A percentile compares a stretch with the other conserved stretches of the same genome.
Evolutionary conservation across 2,113 vertebrate genomes (phyloP).

Genomic region (Sterrhoptilus dennistouni): DNA sequence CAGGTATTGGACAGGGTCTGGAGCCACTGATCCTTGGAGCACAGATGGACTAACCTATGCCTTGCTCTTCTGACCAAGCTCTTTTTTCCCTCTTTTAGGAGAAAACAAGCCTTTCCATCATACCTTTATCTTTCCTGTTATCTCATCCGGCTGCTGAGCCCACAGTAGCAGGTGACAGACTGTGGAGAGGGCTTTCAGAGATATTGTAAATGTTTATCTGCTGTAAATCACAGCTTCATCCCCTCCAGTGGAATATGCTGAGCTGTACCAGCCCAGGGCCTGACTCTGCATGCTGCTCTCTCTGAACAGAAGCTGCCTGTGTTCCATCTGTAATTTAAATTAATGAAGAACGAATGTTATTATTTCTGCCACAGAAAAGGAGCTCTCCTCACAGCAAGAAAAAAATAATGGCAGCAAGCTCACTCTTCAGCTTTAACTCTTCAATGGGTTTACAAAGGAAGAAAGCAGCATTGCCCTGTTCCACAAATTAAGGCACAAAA

Average conservation of each 20-base stretch:
- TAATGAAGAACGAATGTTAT: not conserved
- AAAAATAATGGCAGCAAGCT: not conserved
- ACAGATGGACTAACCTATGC: not conserved
- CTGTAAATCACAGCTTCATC: constrained; percentile 15
- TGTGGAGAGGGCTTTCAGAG: not conserved
- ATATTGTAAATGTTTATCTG: not conserved
- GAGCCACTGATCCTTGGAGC: not conserved
- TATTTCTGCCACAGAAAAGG: constrained; percentile 1
- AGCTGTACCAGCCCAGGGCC: not conserved
- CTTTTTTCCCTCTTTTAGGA: not conserved
- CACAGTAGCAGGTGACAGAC: not conserved
- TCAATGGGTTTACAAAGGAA: not conserved
- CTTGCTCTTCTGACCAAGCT: not conserved
- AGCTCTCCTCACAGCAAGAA: not conserved
- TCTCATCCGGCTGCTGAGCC: not conserved
- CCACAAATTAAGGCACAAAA: constrained; percentile 14
- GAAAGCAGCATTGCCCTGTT: not conserved
- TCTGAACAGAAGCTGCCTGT: not conserved
- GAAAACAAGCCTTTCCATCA: not conserved
- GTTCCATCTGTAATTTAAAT: constrained; percentile 1
- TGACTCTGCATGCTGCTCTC: not conserved
- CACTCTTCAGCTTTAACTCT: not conserved
- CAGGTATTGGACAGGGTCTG: not conserved
- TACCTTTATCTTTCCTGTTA: not conserved
- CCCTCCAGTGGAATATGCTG: not conserved